Percentiles rank a stretch among this genome's conserved stretches.
These are phyloP conservation scores for Nasonovia ribisnigri DNA, from an alignment of 2,888 invertebrate genomes.

Conservation along the genomic window DNA sequence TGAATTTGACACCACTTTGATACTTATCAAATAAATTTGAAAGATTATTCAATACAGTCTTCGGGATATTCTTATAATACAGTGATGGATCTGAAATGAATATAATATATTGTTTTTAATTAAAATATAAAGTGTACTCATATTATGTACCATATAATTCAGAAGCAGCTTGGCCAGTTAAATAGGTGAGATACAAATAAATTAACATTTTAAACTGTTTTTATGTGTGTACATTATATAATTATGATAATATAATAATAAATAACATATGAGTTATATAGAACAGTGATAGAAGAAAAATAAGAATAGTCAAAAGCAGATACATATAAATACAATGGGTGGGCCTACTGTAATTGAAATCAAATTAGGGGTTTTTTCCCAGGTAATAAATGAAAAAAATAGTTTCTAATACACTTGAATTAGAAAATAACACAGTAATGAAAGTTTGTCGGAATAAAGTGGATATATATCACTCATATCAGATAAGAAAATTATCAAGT, in stretches of 20 bases:
- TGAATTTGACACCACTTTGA: background rate
- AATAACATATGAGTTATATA: background rate
- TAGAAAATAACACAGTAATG: no score
- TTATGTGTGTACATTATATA: background rate
- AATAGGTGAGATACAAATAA: background rate
- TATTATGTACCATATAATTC: background rate
- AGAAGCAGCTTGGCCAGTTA: background rate
- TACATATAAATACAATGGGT: no score
- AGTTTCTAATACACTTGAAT: no score
- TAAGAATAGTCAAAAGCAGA: background rate
- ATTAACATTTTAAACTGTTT: background rate
- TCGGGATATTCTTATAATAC: slow-evolving; percentile 51
- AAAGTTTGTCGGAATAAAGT: no score
- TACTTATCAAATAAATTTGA: slow-evolving; percentile 30
- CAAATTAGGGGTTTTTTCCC: no score
- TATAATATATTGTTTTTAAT: background rate
- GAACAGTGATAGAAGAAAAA: background rate
- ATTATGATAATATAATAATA: background rate
- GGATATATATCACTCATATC: no score
- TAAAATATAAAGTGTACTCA: background rate
- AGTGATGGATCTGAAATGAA: slow-evolving; percentile 32
- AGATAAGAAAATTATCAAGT: no score
- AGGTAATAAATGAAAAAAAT: no score
- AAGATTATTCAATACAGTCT: slow-evolving; percentile 39
- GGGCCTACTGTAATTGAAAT: no score